These are phyloP conservation scores for Propsilocerus akamusi DNA, from an alignment of 1,140 invertebrate genomes.

Conservation along the genomic window DNA sequence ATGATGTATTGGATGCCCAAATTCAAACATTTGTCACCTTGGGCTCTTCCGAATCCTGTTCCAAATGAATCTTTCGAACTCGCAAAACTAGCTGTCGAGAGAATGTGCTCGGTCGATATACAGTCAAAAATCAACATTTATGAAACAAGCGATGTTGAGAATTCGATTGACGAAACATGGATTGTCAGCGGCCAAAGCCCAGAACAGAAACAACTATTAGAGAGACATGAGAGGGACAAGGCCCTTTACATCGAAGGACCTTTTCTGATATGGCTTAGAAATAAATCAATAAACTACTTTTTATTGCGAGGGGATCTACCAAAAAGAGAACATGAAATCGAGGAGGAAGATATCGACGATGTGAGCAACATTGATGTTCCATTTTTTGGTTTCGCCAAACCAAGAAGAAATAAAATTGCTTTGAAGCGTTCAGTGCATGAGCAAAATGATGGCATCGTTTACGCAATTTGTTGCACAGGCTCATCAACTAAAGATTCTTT, in stretches of 20 bases:
- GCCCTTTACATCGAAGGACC: conserved; percentile 80
- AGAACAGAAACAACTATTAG: conserved; percentile 52
- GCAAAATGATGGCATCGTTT: conserved; percentile 81
- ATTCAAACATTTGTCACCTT: conserved; percentile 82
- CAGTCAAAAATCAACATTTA: conserved; percentile 48
- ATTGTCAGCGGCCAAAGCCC: conserved; percentile 78
- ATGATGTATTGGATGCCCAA: conserved; percentile 99
- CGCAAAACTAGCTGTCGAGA: conserved; percentile 66
- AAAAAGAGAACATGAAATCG: conserved; percentile 14
- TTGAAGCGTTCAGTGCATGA: conserved; percentile 59
- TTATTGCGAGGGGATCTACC: conserved; percentile 49
- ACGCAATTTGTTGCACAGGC: conserved; percentile 70
- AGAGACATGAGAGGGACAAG: conserved; percentile 41
- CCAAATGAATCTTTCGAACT: conserved; percentile 58
- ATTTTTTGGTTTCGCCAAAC: conserved; percentile 29
- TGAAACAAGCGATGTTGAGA: conserved; percentile 47
- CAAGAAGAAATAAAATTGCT: conserved; percentile 22
- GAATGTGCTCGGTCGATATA: conserved; percentile 75
- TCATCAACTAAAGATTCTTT: conserved; percentile 79
- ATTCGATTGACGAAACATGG: conserved; percentile 80
- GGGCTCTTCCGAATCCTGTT: conserved; percentile 55
- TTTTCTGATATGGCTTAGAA: conserved; percentile 59
- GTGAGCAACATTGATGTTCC: conserved; percentile 41
- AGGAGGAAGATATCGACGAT: conserved; percentile 32
- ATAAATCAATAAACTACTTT: conserved; percentile 68